Conservation (phyloP, 1,140 invertebrate species). For the Delia radicum region DNA sequence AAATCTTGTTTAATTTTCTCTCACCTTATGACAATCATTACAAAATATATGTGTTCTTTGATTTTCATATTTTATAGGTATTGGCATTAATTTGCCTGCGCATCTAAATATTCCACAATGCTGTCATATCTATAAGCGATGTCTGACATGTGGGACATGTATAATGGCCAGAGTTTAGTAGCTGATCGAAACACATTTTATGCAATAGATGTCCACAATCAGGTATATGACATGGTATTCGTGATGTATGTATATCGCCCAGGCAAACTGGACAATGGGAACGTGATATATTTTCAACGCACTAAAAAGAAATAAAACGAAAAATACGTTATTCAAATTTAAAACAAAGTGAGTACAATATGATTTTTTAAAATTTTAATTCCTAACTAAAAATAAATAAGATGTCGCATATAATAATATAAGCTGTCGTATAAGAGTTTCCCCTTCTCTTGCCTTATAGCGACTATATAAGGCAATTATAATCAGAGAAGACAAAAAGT, state of each 20-base stretch:
- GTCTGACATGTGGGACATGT: constrained; percentile 85
- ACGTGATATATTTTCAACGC: constrained; percentile 82
- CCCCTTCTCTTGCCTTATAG: too few relatives aligned
- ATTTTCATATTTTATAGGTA: constrained; percentile 79
- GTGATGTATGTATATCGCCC: constrained; percentile 85
- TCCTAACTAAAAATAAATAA: too few relatives aligned
- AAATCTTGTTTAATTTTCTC: constrained; percentile 26
- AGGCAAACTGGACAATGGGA: constrained; percentile 85
- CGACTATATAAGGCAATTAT: too few relatives aligned
- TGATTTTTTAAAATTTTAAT: too few relatives aligned
- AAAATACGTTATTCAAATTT: background rate
- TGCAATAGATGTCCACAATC: constrained; percentile 83
- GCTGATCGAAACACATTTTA: constrained; percentile 76
- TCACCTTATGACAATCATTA: constrained; percentile 85
- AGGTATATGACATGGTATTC: constrained; percentile 82
- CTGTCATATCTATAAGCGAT: constrained; percentile 80
- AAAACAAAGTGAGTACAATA: background rate
- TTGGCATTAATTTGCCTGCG: constrained; percentile 77
- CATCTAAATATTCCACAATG: constrained; percentile 78
- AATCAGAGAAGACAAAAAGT: too few relatives aligned
- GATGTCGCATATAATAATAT: too few relatives aligned
- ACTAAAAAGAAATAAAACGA: constrained; percentile 60
- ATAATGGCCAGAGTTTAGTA: constrained; percentile 72
- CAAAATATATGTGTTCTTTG: constrained; percentile 78
- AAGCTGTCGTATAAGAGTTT: too few relatives aligned